Conservation (phyloP, 2,888 invertebrate genomes). For the Hirtodrosophila trivittata region DNA sequence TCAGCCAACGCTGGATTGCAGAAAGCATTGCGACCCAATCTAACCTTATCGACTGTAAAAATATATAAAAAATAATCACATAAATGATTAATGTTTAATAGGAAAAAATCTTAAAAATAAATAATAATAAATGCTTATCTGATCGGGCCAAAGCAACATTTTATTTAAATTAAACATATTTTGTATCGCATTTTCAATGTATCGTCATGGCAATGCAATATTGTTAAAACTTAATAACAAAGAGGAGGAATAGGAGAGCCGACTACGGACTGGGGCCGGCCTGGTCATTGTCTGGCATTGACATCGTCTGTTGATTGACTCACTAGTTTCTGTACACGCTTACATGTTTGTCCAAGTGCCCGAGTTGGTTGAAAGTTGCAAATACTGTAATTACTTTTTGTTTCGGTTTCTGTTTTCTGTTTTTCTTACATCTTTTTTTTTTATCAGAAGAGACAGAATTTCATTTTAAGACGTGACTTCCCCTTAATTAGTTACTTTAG, state of each 20-base stretch:
- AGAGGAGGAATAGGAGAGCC: not conserved
- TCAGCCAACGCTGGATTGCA: conserved; percentile 38
- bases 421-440: not conserved
- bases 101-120: conserved; percentile 3
- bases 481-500: not conserved
- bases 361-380: conserved; percentile 1
- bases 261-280: too few relatives aligned
- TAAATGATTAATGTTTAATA: not conserved
- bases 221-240: conserved; percentile 5
- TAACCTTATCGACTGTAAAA: too few relatives aligned
- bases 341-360: conserved; percentile 33
- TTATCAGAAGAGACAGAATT: conserved; percentile 30
- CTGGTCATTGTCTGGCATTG: conserved; percentile 15
- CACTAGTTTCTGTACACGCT: conserved; percentile 6
- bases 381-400: conserved; percentile 40
- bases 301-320: conserved; percentile 15
- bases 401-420: not conserved
- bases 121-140: conserved; percentile 17
- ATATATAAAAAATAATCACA: too few relatives aligned
- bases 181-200: conserved; percentile 7
- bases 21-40: not conserved
- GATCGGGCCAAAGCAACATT: conserved; percentile 33
- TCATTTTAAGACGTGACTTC: conserved; percentile 3
- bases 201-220: conserved; percentile 12
- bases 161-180: conserved; percentile 9